Evolutionary conservation across 2,113 vertebrate species (phyloP), one percentile per base, ranked within the genome.

Genomic region (Miniopterus natalensis): DNA sequence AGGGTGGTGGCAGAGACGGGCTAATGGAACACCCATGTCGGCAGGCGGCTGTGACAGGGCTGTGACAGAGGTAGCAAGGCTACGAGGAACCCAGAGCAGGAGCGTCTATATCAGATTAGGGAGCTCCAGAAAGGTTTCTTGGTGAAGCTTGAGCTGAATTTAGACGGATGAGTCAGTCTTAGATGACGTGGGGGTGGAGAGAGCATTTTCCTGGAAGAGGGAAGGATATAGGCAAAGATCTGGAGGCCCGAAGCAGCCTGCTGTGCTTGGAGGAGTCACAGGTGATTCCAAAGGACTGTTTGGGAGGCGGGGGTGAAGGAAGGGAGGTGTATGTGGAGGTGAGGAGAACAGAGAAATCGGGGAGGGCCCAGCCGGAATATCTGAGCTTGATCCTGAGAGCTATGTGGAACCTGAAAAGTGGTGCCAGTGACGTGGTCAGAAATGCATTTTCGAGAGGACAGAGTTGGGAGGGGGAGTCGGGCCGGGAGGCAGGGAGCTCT

Each of bases 141-240:
- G 96, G 73, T 93, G 80, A 61, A 59, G 55, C 84, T 83, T 27
- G 77, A 83, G 55, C 90, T 88, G 95, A 92, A 88, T 96, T 95
- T 95, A 92, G 94, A 88, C 92, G 59, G 74, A 88, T 95, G 94
- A 97, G 68, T 90, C 85, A 96, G 88, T 93, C 95, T 94, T 70
- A 55, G 61, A 84, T 81, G 77, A 68, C 2, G 4, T 84, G 70
- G 71, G 66, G 84, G 84, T 2, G 21, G 90, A 84, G 66, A 65
- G 18, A 83, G 27, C 51, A 7, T 95, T 95, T 97, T 95, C 96
- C 95, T 96, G 91, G 96, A 95, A 94, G 92, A 92, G 53, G 73
- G 88, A 94, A 92, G 40, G 55, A 73, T 78, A 65, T 74, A 75
- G 95, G 88, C 71, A 78, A 92, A 90, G 75, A 71, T 51, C 93